A percentile compares a stretch with the other conserved stretches of the same genome.
Conservation (phyloP, 2,797 vertebrate species). For the Clarias pachynema region DNA sequence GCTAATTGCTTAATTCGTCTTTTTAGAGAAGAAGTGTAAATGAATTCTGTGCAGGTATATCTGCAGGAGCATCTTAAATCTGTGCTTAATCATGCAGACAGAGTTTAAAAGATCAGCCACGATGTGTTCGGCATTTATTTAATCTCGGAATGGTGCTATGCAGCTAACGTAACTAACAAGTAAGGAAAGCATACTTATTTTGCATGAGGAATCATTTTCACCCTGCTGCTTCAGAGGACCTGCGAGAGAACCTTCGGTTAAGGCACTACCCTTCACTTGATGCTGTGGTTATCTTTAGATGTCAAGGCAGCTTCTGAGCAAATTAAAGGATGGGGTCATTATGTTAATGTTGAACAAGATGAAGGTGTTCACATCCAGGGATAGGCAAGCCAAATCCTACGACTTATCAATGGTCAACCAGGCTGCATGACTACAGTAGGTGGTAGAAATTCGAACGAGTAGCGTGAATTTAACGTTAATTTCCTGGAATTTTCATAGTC, state of each 20-base stretch:
- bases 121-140: constrained; percentile 10
- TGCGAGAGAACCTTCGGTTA: not conserved
- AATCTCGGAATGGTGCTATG: not conserved
- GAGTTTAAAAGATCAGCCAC: not conserved
- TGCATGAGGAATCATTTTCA: not conserved
- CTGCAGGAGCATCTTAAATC: constrained; percentile 29
- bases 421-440: not conserved
- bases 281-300: not conserved
- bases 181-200: not conserved
- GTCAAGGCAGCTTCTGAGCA: not conserved
- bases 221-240: not conserved
- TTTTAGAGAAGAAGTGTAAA: constrained; percentile 35
- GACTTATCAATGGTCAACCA: not conserved
- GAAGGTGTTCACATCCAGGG: not conserved
- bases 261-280: not conserved
- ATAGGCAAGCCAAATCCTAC: not conserved
- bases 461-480: not conserved
- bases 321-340: not conserved
- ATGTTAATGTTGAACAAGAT: not conserved
- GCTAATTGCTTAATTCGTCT: constrained; percentile 53
- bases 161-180: not conserved
- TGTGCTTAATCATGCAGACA: constrained; percentile 33
- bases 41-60: constrained; percentile 31
- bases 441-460: not conserved
- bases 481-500: not conserved